Conservation (phyloP, 2,797 vertebrate genomes). For the Sciurus carolinensis region DNA sequence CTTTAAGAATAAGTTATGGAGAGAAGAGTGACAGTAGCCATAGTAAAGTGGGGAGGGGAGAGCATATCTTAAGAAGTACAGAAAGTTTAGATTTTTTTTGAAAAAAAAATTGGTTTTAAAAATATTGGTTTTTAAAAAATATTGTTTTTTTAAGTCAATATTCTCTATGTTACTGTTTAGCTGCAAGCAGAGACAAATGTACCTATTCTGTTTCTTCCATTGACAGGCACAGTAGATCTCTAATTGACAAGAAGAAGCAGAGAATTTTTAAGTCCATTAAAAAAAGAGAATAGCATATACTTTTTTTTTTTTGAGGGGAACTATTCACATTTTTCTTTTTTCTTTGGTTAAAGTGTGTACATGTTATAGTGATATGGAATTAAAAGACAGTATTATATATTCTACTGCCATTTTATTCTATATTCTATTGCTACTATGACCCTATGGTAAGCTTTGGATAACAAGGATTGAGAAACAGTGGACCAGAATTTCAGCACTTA, state of each 20-base stretch:
- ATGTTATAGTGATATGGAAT: background rate
- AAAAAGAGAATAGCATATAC: background rate
- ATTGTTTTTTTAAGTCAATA: too few species aligned
- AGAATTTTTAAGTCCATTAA: slow-evolving; percentile 37
- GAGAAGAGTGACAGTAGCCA: background rate
- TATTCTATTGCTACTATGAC: background rate
- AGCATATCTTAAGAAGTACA: background rate
- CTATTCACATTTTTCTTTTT: background rate
- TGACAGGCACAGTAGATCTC: background rate
- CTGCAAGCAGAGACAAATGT: background rate
- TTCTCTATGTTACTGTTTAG: slow-evolving; percentile 7
- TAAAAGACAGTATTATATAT: background rate
- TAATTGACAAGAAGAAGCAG: slow-evolving; percentile 11
- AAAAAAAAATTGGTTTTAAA: background rate
- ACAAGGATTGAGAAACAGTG: background rate
- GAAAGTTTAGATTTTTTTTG: background rate
- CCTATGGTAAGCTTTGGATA: background rate
- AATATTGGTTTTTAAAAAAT: too few species aligned
- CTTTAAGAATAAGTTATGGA: background rate
- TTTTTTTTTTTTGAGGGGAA: background rate
- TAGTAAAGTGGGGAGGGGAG: background rate
- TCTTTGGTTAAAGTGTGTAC: background rate
- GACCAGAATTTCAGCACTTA: background rate
- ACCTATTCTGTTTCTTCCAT: background rate
- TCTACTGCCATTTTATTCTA: background rate